Evolutionary conservation across 2,113 vertebrate species (phyloP).

Genomic region (Sakesphorus luctuosus): DNA sequence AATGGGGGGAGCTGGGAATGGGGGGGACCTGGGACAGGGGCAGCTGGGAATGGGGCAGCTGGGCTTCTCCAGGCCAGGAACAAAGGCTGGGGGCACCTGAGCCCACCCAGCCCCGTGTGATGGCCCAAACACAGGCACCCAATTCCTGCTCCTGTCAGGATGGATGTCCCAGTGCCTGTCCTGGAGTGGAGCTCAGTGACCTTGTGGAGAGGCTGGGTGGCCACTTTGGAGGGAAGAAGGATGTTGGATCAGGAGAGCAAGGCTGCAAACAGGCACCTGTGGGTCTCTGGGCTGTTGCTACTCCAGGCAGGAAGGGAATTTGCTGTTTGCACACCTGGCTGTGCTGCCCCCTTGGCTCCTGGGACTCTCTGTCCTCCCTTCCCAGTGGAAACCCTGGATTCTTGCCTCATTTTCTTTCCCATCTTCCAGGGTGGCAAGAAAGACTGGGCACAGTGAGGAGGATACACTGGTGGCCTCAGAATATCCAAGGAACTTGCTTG

Average conservation of each 20-base stretch:
- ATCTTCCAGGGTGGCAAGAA: accelerated
- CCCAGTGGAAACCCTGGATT: background rate
- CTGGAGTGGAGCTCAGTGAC: accelerated
- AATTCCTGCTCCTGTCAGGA: accelerated
- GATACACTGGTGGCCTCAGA: accelerated
- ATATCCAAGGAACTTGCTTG: accelerated
- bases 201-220: background rate
- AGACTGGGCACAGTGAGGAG: background rate
- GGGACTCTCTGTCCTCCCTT: background rate
- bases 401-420: background rate
- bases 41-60: too few species aligned
- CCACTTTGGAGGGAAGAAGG: background rate
- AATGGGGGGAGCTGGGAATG: background rate
- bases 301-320: background rate
- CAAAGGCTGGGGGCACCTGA: accelerated
- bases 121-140: accelerated
- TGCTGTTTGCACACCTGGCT: background rate
- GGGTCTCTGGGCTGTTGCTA: background rate
- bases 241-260: background rate
- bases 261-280: background rate
- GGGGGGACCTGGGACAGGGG: background rate
- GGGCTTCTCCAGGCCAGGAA: background rate
- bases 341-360: accelerated
- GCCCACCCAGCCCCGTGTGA: background rate
- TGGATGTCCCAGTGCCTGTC: accelerated